Evolutionary conservation across 1,140 invertebrate species (phyloP), one percentile per base, ranked within the genome.

Genomic region (Tenebrio molitor): DNA sequence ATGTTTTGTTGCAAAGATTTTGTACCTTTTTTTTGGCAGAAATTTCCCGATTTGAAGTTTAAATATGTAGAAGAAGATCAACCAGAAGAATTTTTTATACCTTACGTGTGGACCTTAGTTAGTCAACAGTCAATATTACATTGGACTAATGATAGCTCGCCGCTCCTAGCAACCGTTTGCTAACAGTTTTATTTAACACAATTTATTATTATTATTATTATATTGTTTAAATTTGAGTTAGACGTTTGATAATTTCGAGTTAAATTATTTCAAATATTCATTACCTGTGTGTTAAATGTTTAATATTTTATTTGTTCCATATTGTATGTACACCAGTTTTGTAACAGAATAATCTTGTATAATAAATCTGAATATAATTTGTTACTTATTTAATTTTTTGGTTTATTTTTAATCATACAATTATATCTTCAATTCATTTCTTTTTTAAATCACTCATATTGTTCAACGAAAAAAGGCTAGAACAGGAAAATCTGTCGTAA

Each of bases 51-150:
- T 78, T 84, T 99, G 41, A 99, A 98, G 84, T 99, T 99, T 85
- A 95, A 97, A 76, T 99, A 99, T 82, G 97, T 99, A 0, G 98
- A 99, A 86, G 98, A 99, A 85, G 97, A 99, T 72, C 92, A 95
- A 71, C 98, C 97, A 0, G 97, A 99, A 83, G 97, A 99, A 80
- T 99, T 99, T 86, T 99, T 99, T 85, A 96, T 99, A 79, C 98
- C 98, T 5, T 99, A 99, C 83, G 93, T 99, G 33, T 99, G 98
- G 98, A 92, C 94, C 7, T 86, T 99, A 46, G 92, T 97, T 17
- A 93, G 89, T 77, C 88, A 91, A 76, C 90, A 90, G 76, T 94
- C 93, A 0, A 88, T 91, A 36, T 86, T 97, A 14, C 91, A 94
- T 84, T 97, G 95, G 90, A 92, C 82, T 76, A 72, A 62, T 25